Evolutionary conservation across 1,140 invertebrate genomes (phyloP), one percentile per base, ranked within the genome.

Genomic region (Micrasema minimum): DNA sequence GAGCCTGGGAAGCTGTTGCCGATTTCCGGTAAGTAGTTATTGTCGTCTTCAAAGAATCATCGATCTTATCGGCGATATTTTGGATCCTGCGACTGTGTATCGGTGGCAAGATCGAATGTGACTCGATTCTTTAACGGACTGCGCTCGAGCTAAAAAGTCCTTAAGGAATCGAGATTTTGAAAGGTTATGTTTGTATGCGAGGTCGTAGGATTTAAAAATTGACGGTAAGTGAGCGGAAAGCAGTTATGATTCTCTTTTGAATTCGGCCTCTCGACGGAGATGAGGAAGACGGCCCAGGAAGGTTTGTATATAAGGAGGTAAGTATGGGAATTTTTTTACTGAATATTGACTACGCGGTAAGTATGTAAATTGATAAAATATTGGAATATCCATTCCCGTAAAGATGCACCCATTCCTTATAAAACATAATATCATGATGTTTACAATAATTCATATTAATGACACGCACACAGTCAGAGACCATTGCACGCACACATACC

Each of bases 41-140:
- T 10, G 57, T 62, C 57, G 57, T 62, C 41, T 62, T 62, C 57
- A 62, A 62, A 62, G 45, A 38, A 43, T 43, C 45, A 43, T 62
- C 41, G 57, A 43, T 41, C 57, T 62, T 62, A 62, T 62, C 57
- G 57, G 57, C 57, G 57, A 62, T 62, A 62, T 62, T 62, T 62
- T 62, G 45, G 23, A 62, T 23, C 41, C n/a, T 2, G 57, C 37
- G 38, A 45, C 57, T 11, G 57, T 22, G 37, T 62, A 37, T 9
- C 14, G 37, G 18, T 20, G 14, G 57, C 16, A 11, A 43, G 57
- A 10, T 12, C 23, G 38, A 12, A n/a, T n/a, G n/a, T n/a, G 37
- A 20, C 37, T 62, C 57, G 57, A 18, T 57, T 16, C 37, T 35
- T 57, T 57, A 57, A 35, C 12, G 57, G 57, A 20, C 57, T 5